Evolutionary conservation across 1,140 invertebrate genomes (phyloP).

Genomic region (Temnothorax longispinosus): DNA sequence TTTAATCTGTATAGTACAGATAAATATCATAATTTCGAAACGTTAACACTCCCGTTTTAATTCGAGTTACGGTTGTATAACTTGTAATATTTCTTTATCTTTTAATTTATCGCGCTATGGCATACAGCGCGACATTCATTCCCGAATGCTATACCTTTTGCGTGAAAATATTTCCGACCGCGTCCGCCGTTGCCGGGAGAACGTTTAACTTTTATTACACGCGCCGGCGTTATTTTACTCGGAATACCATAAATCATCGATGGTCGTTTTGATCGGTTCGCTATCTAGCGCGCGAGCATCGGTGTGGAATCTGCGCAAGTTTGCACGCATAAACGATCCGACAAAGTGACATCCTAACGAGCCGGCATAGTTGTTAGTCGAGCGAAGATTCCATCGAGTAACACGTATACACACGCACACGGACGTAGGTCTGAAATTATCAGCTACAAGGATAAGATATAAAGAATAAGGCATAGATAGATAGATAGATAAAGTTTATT

Average conservation of each 20-base stretch:
- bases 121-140: background rate
- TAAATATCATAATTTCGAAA: background rate
- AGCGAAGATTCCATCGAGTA: conserved; percentile 47
- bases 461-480: conserved; percentile 25
- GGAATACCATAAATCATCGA: conserved; percentile 52
- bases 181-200: background rate
- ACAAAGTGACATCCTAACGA: conserved; percentile 57
- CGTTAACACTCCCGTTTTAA: background rate
- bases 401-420: background rate
- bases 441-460: conserved; percentile 43
- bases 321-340: conserved; percentile 59
- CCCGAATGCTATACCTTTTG: background rate
- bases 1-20: background rate
- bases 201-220: conserved; percentile 11
- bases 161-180: background rate
- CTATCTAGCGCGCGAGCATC: conserved; percentile 48
- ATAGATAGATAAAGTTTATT: conserved; percentile 19
- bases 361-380: conserved; percentile 51
- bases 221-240: conserved; percentile 1
- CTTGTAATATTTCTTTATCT: background rate
- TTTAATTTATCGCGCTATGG: background rate
- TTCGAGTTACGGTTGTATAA: background rate
- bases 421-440: background rate
- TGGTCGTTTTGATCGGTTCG: conserved; percentile 46
- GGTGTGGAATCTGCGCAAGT: conserved; percentile 59